Conservation (phyloP, 2,113 vertebrate species). For the Indicator maculatus region DNA sequence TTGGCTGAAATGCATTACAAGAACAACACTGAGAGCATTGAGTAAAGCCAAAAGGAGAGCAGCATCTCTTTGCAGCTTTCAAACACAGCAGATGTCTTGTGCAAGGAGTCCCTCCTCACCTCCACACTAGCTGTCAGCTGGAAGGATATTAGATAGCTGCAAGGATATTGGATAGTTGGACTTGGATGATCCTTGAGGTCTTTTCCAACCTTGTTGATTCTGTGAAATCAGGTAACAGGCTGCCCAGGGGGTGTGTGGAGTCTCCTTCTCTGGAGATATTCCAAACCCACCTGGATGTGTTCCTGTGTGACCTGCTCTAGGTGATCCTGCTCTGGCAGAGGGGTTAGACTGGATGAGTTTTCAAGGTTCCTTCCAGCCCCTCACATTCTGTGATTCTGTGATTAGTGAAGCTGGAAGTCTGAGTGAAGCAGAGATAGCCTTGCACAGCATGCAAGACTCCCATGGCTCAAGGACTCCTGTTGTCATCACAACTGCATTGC, state of each 20-base stretch:
- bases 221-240: too few species aligned
- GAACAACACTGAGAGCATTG: background rate
- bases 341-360: too few species aligned
- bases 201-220: too few species aligned
- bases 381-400: too few species aligned
- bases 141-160: background rate
- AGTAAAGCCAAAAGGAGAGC: background rate
- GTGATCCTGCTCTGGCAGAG: background rate
- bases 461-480: background rate
- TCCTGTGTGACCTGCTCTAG: too few species aligned
- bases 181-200: too few species aligned
- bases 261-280: too few species aligned
- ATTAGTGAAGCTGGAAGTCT: background rate
- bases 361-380: too few species aligned
- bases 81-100: background rate
- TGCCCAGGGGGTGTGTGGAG: too few species aligned
- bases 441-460: background rate
- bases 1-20: background rate
- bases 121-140: background rate
- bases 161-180: background rate
- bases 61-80: background rate
- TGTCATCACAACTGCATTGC: background rate
- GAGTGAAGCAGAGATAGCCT: background rate
- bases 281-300: too few species aligned
- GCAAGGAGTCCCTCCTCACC: background rate